These are phyloP conservation scores for Watersipora subatra DNA, from an alignment of 1,140 invertebrate genomes.

Conservation along the genomic window DNA sequence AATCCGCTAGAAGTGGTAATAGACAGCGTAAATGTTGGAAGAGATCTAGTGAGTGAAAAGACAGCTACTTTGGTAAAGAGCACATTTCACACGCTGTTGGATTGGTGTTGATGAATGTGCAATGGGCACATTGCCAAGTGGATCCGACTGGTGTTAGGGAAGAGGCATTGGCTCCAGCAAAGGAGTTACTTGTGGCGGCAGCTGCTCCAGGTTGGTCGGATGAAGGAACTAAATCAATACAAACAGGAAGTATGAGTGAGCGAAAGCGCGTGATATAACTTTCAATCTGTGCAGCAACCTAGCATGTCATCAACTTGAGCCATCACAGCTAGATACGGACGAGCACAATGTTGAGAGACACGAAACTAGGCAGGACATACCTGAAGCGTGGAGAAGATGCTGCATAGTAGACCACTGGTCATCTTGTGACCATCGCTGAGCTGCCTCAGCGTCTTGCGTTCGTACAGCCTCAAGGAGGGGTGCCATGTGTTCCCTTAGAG, in stretches of 20 bases:
- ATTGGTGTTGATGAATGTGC: constrained; percentile 76
- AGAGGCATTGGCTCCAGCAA: constrained; percentile 23
- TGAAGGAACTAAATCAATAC: neutral
- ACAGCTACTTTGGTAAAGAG: constrained; percentile 58
- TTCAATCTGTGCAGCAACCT: neutral
- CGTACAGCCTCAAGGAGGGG: constrained; percentile 63
- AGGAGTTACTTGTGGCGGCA: constrained; percentile 17
- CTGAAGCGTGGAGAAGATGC: constrained; percentile 56
- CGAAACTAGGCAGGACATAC: constrained; percentile 29
- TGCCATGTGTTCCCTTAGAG: constrained; percentile 55
- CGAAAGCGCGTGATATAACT: neutral
- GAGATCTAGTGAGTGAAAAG: too few relatives aligned
- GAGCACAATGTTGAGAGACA: neutral
- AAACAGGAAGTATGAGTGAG: neutral
- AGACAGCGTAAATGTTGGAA: too few relatives aligned
- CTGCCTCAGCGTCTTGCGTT: constrained; percentile 53
- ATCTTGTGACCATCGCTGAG: constrained; percentile 59
- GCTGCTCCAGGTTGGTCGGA: constrained; percentile 1
- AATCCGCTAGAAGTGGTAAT: too few relatives aligned
- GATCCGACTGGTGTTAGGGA: constrained; percentile 24
- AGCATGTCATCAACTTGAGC: constrained; percentile 10
- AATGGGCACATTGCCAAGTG: constrained; percentile 76
- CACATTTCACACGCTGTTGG: constrained; percentile 77
- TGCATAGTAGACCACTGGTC: constrained; percentile 79
- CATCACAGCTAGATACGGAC: constrained; percentile 1